Evolutionary conservation across 2,113 vertebrate species (phyloP).

Genomic region (Chamaea fasciata): DNA sequence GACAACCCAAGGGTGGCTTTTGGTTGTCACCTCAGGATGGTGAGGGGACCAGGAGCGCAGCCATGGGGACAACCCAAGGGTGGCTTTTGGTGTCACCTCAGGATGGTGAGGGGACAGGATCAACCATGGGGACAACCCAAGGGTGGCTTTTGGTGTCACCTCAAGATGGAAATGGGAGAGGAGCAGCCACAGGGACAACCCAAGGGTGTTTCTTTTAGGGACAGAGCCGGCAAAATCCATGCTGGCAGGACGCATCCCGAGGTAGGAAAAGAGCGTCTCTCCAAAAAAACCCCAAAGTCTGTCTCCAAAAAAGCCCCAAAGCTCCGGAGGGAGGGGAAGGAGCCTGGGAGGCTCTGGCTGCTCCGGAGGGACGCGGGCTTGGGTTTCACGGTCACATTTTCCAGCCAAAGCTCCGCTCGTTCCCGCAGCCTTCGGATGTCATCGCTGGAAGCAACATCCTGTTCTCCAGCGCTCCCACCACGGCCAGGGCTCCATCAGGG

Average conservation of each 20-base stretch:
- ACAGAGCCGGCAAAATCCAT: not conserved
- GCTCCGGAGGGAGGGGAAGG: not conserved
- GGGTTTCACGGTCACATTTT: constrained; percentile 23
- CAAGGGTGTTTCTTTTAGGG: not conserved
- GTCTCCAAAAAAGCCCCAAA: not conserved
- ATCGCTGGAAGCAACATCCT: not conserved
- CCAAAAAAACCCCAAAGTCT: not conserved
- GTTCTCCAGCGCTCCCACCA: not conserved
- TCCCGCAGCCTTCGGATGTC: not conserved
- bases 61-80: no score
- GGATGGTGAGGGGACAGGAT: no score
- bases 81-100: no score
- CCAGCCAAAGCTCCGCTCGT: not conserved
- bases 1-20: no score
- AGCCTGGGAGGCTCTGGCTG: not conserved
- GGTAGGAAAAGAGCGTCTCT: not conserved
- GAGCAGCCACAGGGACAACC: rapidly evolving
- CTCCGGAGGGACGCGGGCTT: not conserved
- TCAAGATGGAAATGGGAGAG: not conserved
- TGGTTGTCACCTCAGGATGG: no score
- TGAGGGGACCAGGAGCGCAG: no score
- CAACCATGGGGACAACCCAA: no score
- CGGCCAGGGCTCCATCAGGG: not conserved
- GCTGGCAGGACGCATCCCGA: not conserved
- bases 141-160: not conserved